Evolutionary conservation across 2,797 vertebrate genomes (phyloP).

Genomic region (Myripristis jacobus): DNA sequence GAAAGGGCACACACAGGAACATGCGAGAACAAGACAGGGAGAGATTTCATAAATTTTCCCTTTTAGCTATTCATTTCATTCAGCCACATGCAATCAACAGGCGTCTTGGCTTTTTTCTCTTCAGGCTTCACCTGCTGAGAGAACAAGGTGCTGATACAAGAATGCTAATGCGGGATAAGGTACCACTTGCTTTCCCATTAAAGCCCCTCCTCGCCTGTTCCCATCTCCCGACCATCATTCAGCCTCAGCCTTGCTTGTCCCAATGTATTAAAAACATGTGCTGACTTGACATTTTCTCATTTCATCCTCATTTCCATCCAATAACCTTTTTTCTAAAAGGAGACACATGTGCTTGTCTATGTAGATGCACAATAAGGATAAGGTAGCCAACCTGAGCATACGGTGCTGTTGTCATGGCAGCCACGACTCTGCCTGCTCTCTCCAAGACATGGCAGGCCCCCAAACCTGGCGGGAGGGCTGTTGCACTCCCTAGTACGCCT

Average conservation of each 20-base stretch:
- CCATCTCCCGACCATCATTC: neutral
- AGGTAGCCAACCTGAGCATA: constrained; percentile 83
- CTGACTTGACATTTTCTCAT: neutral
- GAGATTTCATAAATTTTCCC: constrained; percentile 29
- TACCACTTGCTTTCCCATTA: neutral
- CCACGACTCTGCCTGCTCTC: constrained; percentile 81
- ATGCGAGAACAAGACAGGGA: neutral
- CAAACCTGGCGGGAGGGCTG: constrained; percentile 85
- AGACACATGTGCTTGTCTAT: neutral
- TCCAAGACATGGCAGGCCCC: constrained; percentile 86
- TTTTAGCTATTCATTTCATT: constrained; percentile 8
- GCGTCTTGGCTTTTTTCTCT: neutral
- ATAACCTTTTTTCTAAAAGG: neutral
- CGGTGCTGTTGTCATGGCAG: constrained; percentile 83
- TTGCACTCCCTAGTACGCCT: constrained; percentile 81
- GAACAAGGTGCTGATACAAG: neutral
- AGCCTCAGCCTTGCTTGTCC: neutral
- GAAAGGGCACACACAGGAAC: neutral
- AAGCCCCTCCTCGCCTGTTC: neutral
- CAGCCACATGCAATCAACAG: neutral
- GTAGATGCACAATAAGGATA: neutral
- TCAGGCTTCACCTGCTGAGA: neutral
- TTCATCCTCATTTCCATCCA: neutral
- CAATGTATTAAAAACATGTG: neutral
- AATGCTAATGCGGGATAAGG: too few relatives aligned